These are phyloP conservation scores for Ricordea florida DNA, from an alignment of 92 coral and sea anemone genomes.

Conservation along the genomic window DNA sequence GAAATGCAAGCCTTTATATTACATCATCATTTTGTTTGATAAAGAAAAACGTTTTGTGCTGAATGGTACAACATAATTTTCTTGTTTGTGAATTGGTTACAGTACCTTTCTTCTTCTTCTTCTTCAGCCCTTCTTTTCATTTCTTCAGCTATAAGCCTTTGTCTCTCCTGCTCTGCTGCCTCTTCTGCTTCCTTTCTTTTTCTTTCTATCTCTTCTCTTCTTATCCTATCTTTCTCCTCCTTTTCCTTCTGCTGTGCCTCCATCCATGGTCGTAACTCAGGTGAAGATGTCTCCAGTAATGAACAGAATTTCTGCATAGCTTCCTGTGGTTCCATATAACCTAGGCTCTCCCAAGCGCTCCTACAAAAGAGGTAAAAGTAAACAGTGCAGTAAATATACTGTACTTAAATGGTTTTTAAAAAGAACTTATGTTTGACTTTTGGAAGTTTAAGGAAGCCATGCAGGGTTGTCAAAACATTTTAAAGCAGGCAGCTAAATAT, in stretches of 20 bases:
- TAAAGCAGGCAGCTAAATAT: too few relatives aligned
- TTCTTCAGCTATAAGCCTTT: slow-evolving; percentile 76
- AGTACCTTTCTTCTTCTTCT: slow-evolving; percentile 47
- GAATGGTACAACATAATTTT: too few relatives aligned
- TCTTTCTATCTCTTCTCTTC: slow-evolving; percentile 84
- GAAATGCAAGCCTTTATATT: too few relatives aligned
- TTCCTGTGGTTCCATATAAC: slow-evolving; percentile 82
- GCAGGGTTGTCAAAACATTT: too few relatives aligned
- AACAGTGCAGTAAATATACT: background rate
- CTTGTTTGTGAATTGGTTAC: background rate
- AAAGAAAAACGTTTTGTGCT: too few relatives aligned
- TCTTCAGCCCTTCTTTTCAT: slow-evolving; percentile 74
- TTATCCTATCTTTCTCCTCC: slow-evolving; percentile 80
- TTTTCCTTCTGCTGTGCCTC: slow-evolving; percentile 92
- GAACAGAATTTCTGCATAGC: slow-evolving; percentile 95
- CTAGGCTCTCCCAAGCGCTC: slow-evolving; percentile 97
- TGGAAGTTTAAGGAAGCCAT: background rate
- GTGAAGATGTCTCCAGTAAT: slow-evolving; percentile 88
- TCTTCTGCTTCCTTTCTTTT: slow-evolving; percentile 72
- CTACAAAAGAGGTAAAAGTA: slow-evolving; percentile 13
- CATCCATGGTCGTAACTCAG: slow-evolving; percentile 93
- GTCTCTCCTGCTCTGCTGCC: slow-evolving; percentile 90
- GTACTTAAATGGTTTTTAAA: background rate
- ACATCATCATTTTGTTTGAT: too few relatives aligned
- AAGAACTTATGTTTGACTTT: background rate